phyloP scores from a whole-genome alignment of 2,797 vertebrate genomes.

The Jordanella pulchra region DNA sequence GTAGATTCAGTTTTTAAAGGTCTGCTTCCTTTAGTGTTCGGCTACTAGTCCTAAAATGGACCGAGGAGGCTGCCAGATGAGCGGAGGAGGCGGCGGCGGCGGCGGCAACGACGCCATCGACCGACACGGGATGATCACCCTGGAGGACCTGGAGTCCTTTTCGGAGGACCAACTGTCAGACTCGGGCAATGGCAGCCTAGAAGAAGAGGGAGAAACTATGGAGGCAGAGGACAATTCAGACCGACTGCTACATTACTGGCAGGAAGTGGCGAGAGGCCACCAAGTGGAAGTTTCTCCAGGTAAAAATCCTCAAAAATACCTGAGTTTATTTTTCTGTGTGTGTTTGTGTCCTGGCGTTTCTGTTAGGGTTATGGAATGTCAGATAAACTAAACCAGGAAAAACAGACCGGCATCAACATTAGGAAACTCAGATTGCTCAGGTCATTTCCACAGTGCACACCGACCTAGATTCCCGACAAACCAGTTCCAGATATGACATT shows the following conservation, averaged over 20 bases:
- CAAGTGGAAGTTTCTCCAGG: slow-evolving; percentile 87
- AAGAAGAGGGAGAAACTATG: slow-evolving; percentile 69
- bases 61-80: slow-evolving; percentile 81
- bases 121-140: slow-evolving; percentile 78
- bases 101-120: slow-evolving; percentile 49
- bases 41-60: slow-evolving; percentile 66
- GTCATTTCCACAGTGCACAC: background rate
- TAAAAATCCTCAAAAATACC: slow-evolving; percentile 60
- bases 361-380: background rate
- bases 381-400: background rate
- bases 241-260: slow-evolving; percentile 87
- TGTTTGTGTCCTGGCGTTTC: background rate
- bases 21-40: background rate
- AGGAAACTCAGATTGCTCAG: slow-evolving; percentile 1
- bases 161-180: slow-evolving; percentile 81
- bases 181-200: slow-evolving; percentile 78
- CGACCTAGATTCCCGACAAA: slow-evolving; percentile 45
- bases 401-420: slow-evolving; percentile 3
- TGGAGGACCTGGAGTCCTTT: slow-evolving; percentile 87
- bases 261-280: slow-evolving; percentile 86
- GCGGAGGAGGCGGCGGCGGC: slow-evolving; percentile 61
- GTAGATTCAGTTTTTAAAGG: background rate
- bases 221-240: slow-evolving; percentile 72
- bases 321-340: no score
- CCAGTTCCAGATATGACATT: slow-evolving; percentile 6